phyloP scores from a whole-genome alignment of 2,113 vertebrate genomes.

The Diglossa brunneiventris region DNA sequence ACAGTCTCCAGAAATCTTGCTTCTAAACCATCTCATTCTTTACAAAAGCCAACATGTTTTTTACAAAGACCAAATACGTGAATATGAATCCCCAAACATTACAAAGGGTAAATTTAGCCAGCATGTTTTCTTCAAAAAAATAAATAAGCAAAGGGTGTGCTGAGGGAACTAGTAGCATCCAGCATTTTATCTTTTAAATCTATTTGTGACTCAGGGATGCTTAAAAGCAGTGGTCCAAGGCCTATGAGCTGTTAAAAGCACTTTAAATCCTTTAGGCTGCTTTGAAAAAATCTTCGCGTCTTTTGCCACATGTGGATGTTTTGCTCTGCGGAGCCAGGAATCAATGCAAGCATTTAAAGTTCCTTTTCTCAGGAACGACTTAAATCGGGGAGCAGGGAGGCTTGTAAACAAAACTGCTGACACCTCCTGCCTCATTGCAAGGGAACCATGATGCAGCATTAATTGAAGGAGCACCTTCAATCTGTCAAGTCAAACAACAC shows the following conservation, averaged over 20 bases:
- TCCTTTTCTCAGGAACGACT: constrained; percentile 46
- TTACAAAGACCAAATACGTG: not conserved
- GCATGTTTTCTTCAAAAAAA: not conserved
- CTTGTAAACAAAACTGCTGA: constrained; percentile 42
- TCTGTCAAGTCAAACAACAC: not conserved
- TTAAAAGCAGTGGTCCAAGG: constrained; percentile 48
- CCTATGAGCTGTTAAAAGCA: constrained; percentile 29
- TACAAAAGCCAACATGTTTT: not conserved
- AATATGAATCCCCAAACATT: not conserved
- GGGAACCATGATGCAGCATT: constrained; percentile 12
- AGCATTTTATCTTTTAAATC: constrained; percentile 37
- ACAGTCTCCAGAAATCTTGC: not conserved
- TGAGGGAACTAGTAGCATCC: not conserved
- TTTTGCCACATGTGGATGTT: constrained; percentile 22
- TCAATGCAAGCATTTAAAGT: constrained; percentile 42
- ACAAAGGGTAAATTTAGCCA: not conserved
- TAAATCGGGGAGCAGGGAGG: not conserved
- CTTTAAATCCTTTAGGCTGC: constrained; percentile 46
- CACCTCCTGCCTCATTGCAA: not conserved
- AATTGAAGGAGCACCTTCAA: not conserved
- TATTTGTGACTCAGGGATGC: not conserved
- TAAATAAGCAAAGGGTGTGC: not conserved
- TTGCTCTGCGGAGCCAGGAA: not conserved
- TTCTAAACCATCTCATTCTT: not conserved
- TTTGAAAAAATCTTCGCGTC: constrained; percentile 40